Evolutionary conservation across 2,888 invertebrate species (phyloP).

Genomic region (Acleris literana): DNA sequence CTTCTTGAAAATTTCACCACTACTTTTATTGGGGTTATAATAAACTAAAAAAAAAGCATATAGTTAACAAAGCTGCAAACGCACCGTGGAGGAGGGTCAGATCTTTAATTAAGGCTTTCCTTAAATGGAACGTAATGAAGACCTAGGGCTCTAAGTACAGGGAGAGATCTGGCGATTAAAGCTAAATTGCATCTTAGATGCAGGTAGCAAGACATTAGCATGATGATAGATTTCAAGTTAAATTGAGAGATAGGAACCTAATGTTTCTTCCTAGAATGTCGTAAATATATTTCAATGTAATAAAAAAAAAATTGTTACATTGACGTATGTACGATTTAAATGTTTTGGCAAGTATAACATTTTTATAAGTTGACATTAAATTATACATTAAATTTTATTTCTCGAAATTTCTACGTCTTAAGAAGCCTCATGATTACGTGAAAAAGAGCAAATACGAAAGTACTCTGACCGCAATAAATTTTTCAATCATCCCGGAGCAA

Average conservation of each 20-base stretch:
- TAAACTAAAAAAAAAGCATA: not conserved
- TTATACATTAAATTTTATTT: not conserved
- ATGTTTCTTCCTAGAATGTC: not conserved
- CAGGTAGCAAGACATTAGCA: conserved; percentile 6
- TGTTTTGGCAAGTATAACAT: not conserved
- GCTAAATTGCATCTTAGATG: conserved; percentile 17
- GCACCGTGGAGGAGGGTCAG: not conserved
- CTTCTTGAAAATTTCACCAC: too few species aligned
- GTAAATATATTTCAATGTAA: too few species aligned
- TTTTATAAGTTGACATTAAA: not conserved
- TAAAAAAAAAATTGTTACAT: not conserved
- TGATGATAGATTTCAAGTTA: not conserved
- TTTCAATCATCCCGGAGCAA: conserved; percentile 49
- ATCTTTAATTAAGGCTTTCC: conserved; percentile 40
- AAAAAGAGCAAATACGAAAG: conserved; percentile 44
- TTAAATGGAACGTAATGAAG: conserved; percentile 39
- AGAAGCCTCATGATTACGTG: conserved; percentile 42
- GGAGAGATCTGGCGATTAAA: conserved; percentile 18
- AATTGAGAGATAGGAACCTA: not conserved
- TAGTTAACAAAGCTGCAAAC: not conserved
- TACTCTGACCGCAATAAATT: conserved; percentile 50
- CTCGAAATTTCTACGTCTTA: conserved; percentile 10
- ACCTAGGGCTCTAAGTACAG: conserved; percentile 31
- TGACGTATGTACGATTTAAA: not conserved
- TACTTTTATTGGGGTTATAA: too few species aligned